Percentiles rank a stretch among this genome's conserved stretches.
Conservation (phyloP, 2,113 vertebrate species). For the Gnathonemus longibarbis region DNA sequence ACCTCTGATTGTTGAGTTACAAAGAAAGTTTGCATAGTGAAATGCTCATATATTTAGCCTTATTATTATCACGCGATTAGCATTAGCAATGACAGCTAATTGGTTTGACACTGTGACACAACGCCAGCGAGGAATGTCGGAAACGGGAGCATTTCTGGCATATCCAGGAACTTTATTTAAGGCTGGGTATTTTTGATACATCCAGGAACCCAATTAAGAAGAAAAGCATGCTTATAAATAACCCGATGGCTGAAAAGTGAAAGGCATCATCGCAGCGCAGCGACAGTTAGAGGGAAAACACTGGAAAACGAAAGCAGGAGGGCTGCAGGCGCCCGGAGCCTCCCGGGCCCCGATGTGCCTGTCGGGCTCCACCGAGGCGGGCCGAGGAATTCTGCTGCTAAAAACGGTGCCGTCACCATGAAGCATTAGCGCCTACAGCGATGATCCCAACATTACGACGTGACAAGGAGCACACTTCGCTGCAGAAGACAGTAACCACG, state of each 20-base stretch:
- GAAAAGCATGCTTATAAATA: conserved; percentile 46
- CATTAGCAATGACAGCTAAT: background rate
- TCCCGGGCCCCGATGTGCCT: background rate
- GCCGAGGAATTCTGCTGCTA: background rate
- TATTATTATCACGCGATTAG: background rate
- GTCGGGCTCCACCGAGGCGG: background rate
- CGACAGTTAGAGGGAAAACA: background rate
- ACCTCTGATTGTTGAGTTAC: background rate
- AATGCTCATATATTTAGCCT: background rate
- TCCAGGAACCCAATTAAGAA: conserved; percentile 22
- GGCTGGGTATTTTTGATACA: background rate
- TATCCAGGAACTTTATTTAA: conserved; percentile 24
- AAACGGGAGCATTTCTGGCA: background rate
- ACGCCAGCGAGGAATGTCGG: background rate
- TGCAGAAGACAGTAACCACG: background rate
- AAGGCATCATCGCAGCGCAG: background rate
- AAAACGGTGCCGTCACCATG: background rate
- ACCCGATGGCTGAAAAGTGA: conserved; percentile 43
- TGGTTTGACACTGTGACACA: background rate
- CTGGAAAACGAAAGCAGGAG: background rate
- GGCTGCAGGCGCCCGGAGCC: background rate
- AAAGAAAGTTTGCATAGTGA: background rate
- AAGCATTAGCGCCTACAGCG: background rate
- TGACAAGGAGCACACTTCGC: background rate
- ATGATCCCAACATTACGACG: background rate